A percentile compares a stretch with the other conserved stretches of the same genome.
Evolutionary conservation across 2,113 vertebrate species (phyloP).

Genomic region (Corythoichthys intestinalis): DNA sequence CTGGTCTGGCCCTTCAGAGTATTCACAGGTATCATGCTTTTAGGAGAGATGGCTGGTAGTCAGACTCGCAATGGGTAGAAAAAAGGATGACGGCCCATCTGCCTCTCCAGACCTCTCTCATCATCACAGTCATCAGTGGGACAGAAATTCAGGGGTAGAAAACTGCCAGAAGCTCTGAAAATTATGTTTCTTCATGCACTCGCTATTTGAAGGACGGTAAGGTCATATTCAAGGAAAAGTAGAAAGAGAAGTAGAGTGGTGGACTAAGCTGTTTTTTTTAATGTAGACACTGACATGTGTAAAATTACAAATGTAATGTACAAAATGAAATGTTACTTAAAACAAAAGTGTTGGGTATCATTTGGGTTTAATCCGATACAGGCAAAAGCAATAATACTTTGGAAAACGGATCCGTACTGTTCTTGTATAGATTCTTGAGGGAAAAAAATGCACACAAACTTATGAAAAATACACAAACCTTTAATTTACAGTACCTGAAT

Average conservation of each 20-base stretch:
- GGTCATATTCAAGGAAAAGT: slow-evolving; percentile 25
- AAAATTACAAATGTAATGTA: too few relatives aligned
- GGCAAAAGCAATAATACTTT: too few relatives aligned
- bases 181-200: slow-evolving; percentile 11
- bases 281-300: neutral
- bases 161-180: slow-evolving; percentile 28
- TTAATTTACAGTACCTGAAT: too few relatives aligned
- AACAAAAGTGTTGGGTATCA: too few relatives aligned
- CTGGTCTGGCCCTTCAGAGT: slow-evolving; percentile 43
- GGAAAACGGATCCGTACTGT: too few relatives aligned
- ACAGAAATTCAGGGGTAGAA: slow-evolving; percentile 16
- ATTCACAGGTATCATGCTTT: slow-evolving; percentile 58
- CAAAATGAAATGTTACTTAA: too few relatives aligned
- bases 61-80: slow-evolving; percentile 21
- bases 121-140: slow-evolving; percentile 33
- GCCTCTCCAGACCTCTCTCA: slow-evolving; percentile 42
- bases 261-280: neutral
- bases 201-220: slow-evolving; percentile 12
- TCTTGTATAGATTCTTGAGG: too few relatives aligned
- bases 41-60: slow-evolving; percentile 43
- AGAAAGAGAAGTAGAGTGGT: neutral
- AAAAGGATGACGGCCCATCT: slow-evolving; percentile 49
- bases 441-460: too few relatives aligned
- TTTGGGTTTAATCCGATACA: too few relatives aligned
- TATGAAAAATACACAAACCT: too few relatives aligned